Base-by-base conservation (phyloP, 2,888 invertebrate species). In the Papilio gigon region DNA sequence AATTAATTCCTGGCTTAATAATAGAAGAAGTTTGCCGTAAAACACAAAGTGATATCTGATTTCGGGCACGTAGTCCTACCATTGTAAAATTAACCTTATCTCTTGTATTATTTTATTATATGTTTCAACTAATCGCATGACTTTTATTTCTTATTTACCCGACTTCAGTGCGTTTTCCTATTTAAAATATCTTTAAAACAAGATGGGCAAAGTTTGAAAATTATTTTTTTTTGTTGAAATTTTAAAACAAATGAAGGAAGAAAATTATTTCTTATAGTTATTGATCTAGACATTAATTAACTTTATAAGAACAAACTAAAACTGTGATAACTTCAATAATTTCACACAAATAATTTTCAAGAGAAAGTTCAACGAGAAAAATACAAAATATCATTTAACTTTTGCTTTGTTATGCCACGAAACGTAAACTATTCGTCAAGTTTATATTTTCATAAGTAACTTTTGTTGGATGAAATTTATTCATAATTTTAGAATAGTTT, bases 41-140 rank as follows among this genome's bases (percentile, higher is more conserved):
- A 22, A 25, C 11, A 22, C 2, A 11, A 47, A n/a, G 2, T 27
- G 50, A 27, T 27, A 27, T 50, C 27, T n/a, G 50, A 47, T 11
- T 22, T 27, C 14, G 14, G 14, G 14, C 5, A 50, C 50, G 50
- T 27, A 27, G 12, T 47, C 22, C 50, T 14, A 25, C 6, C 25
- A 50, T 50, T 50, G n/a, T 27, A 50, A 27, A 27, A 6, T 27
- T 50, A 11, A 6, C 50, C 14, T 50, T 50, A 50, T 50, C 50
- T 50, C 17, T 47, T 12, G 27, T 27, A n/a, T 25, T 50, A 14
- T 22, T 22, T 27, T 50, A 50, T 27, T 50, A 50, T 27, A 25
- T 27, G 22, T 53, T n/a, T 6, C 5, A 14, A 6, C n/a, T 53
- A 27, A 50, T 27, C 27, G 22, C 50, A 50, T n/a, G 14, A 50